A percentile compares a stretch with the other conserved stretches of the same genome.
These are phyloP conservation scores for Chlorops oryzae DNA, from an alignment of 1,140 invertebrate genomes.

Conservation along the genomic window DNA sequence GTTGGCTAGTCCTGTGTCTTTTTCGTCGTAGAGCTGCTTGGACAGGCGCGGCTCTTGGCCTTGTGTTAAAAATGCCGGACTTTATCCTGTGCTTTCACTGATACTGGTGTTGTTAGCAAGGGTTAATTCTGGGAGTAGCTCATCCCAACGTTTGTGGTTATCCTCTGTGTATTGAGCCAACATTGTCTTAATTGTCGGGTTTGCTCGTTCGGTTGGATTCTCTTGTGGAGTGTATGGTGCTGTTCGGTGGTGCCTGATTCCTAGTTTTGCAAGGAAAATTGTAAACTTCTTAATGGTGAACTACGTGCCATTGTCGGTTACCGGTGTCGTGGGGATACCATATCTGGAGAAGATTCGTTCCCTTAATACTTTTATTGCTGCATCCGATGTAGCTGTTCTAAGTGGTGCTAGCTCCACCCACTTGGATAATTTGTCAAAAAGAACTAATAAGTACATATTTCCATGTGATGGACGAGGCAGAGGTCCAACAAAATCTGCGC, in stretches of 20 bases:
- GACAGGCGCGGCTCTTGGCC: too few relatives aligned
- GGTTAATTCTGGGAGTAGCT: background rate
- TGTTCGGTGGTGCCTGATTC: background rate
- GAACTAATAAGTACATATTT: constrained; percentile 1
- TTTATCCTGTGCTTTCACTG: too few relatives aligned
- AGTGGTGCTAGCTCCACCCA: background rate
- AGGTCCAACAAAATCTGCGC: constrained; percentile 2
- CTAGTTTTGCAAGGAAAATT: background rate
- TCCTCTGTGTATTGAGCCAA: background rate
- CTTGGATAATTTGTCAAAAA: background rate
- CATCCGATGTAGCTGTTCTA: background rate
- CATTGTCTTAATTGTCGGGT: constrained; percentile 3
- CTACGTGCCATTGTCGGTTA: constrained; percentile 4
- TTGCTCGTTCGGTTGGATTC: constrained; percentile 2
- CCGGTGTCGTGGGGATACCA: background rate
- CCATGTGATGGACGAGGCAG: constrained; percentile 1
- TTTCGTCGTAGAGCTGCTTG: too few relatives aligned
- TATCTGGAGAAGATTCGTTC: background rate
- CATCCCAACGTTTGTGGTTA: background rate
- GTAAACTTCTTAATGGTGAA: background rate
- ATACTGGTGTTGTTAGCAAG: too few relatives aligned
- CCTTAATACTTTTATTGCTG: constrained; percentile 1
- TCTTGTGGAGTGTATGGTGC: background rate
- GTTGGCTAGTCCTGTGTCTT: too few relatives aligned
- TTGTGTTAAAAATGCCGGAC: too few relatives aligned